Evolutionary conservation across 2,113 vertebrate genomes (phyloP), one percentile per base, ranked within the genome.

Genomic region (Pollimyrus isidori): DNA sequence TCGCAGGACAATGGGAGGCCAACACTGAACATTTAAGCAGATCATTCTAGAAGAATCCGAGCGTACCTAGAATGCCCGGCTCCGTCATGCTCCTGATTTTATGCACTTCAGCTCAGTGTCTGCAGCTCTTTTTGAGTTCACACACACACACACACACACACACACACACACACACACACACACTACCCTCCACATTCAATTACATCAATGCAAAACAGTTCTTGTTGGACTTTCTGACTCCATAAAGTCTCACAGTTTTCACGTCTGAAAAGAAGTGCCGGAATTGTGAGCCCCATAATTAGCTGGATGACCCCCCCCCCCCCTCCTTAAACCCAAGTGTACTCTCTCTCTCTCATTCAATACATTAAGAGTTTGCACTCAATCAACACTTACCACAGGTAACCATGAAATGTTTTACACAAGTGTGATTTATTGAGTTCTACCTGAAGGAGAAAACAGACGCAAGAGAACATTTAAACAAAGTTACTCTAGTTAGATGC

Each of bases 391-490:
- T 87, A 53, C 84, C 76, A 48, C 62, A 73, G 62, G 30, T 45
- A n/a, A 30, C 46, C 62, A 89, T 86, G 86, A 76, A 76, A 19
- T 30, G 45, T 46, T 89, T 87, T 87, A 80, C 85, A 87, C 52
- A 76, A 80, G 50, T 48, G 73, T 87, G 89, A 89, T n/a, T n/a
- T n/a, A n/a, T n/a, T n/a, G n/a, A n/a, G n/a, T n/a, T n/a, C n/a
- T n/a, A n/a, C n/a, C n/a, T n/a, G n/a, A 49, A 46, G 48, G 1
- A 76, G 17, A 50, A 48, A 46, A 46, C 56, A 69, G 83, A 39
- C 7, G 21, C 45, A 49, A 50, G 83, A 85, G 21, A 48, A 84
- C 19, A 84, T 48, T 46, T 84, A 84, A 84, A 84, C 45, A 84
- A 42, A 83, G 45, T 48, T 46, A 84, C 7, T 48, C 19, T 48